Evolutionary conservation across 2,888 invertebrate genomes (phyloP), one percentile per base, ranked within the genome.

Genomic region (Cantharis nigra): DNA sequence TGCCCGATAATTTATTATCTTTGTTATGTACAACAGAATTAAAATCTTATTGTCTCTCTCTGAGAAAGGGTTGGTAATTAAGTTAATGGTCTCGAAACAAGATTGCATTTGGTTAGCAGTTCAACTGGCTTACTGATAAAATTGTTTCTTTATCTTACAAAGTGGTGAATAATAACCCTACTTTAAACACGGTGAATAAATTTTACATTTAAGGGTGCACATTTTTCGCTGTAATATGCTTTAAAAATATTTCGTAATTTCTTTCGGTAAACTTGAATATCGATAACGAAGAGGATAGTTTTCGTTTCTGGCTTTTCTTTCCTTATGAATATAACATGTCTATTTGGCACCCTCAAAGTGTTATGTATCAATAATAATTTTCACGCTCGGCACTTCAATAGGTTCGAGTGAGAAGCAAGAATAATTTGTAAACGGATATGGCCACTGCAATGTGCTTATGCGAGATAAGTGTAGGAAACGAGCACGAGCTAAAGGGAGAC

Each of bases 11-110:
- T 84, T 83, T 14, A 18, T 70, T 74, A 30, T 81, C 80, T 81
- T 79, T 26, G 77, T 82, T 72, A 14, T 49, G 10, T 49, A 20
- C 33, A 70, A 20, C 33, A 28, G 23, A 63, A 70, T 71, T 26
- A 64, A 63, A 18, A 70, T 79, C 74, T 76, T 76, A 64, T 70
- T 70, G 79, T 83, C 83, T 79, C 82, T 79, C 82, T 83, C 78
- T 79, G 79, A 83, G 83, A 87, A 87, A 87, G 87, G 88, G 86
- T 87, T 85, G 82, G 85, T 88, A 88, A 89, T 89, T 88, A 88
- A 88, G 86, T 88, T 88, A 89, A 89, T 89, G 89, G 88, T 87
- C 87, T 85, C 85, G 88, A 88, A 89, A 89, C 88, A 89, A 89
- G 89, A 89, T 89, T 89, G 88, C 87, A 86, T 88, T 88, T 83